Base-by-base conservation (phyloP, 2,888 invertebrate species). In the Spicauda simplicius region DNA sequence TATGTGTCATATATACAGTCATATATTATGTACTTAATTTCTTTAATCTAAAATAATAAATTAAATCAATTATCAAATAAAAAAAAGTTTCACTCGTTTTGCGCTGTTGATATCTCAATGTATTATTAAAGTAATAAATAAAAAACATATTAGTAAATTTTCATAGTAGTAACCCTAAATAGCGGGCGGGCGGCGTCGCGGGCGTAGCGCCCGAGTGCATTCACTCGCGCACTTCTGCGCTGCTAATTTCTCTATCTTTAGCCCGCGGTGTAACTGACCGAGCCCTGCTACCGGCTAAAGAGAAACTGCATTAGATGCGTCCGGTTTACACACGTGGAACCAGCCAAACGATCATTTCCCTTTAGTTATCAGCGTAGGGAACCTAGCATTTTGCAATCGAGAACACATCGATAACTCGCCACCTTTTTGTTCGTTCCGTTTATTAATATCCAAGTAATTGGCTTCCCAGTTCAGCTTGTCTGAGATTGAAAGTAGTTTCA, bases 191-290 rank as follows among this genome's bases (percentile, higher is more conserved):
- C 60, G 57, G 37, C 45, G 58, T 20, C 48, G 64, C 41, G 68
- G 33, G 64, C 70, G 71, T 70, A 66, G 63, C 58, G 61, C 37
- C 52, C 71, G 84, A 86, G 90, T 87, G 88, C 90, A 84, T 89
- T 91, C 89, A 88, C 90, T 87, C 83, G 81, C 78, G 77, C 83
- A 85, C 85, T 83, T 84, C 84, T 82, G 82, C 79, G 79, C 84
- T 79, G 84, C 88, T 92, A 91, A 92, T 91, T 93, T 91, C 90
- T 92, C 92, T 93, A 93, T 92, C 91, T 92, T 91, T 92, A 92
- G 92, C 86, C 81, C 80, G 76, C 85, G 87, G 88, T 64, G 63
- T 93, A 89, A 92, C 86, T 91, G 93, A 92, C 91, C 92, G 89
- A 72, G 75, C 76, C 76, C 78, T 79, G 83, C 86, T 85, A 84